Conservation (phyloP, 2,113 vertebrate species). For the Pomatorhinus ruficollis region DNA sequence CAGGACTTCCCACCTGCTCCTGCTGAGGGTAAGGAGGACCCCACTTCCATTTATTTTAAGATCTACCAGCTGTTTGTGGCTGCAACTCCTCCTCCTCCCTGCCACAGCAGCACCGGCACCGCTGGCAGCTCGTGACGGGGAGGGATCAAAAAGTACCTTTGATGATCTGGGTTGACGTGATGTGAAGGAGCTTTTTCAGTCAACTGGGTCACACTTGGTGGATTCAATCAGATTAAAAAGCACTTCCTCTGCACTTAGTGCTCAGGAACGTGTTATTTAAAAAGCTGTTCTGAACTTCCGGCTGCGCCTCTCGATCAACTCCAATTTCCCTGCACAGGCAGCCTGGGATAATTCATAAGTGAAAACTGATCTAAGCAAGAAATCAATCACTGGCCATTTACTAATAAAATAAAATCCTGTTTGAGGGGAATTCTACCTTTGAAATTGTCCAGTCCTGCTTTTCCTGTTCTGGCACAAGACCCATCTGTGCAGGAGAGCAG, state of each 20-base stretch:
- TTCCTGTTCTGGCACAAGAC: not conserved
- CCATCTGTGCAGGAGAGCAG: not conserved
- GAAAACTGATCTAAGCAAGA: not conserved
- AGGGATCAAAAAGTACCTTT: not conserved
- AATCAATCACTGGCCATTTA: not conserved
- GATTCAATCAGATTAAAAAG: not conserved
- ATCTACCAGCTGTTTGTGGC: not conserved
- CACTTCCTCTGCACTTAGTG: not conserved
- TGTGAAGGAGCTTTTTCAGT: not conserved
- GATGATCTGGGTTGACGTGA: fast-evolving
- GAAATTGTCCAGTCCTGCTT: not conserved
- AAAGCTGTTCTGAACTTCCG: not conserved
- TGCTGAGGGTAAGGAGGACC: not conserved
- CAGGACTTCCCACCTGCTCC: not conserved
- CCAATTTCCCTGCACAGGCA: not conserved
- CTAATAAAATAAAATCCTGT: not conserved
- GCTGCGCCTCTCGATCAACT: not conserved
- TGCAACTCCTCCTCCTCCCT: not conserved
- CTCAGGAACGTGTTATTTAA: not conserved
- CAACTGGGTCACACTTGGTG: not conserved
- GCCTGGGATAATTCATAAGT: not conserved
- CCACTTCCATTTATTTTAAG: not conserved
- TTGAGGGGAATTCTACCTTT: not conserved
- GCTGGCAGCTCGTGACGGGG: fast-evolving
- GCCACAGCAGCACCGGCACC: not conserved